Base-by-base conservation (phyloP, 2,888 invertebrate genomes). In the Sphaeridia pumilis region DNA sequence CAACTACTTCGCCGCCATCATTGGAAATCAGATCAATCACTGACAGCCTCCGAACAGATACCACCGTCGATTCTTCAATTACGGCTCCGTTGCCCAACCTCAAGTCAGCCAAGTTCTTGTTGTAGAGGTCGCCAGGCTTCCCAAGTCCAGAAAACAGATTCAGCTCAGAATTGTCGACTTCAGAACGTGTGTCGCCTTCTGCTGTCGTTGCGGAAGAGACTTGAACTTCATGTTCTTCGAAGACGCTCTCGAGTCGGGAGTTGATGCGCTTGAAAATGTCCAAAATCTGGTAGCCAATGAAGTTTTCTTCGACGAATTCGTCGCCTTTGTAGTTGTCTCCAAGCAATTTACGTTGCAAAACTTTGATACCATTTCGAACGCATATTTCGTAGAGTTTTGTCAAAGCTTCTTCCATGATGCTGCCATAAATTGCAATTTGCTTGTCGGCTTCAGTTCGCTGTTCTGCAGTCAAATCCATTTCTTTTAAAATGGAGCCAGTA, bases 321-420 rank as follows among this genome's bases (percentile, higher is more conserved):
- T 28, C 5, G 49, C 24, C 14, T 14, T 50, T 7, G 36, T 54
- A 20, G 43, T 45, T 1, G 21, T 27, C 5, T 27, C 27, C 12
- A 27, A n/a, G n/a, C n/a, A n/a, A n/a, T n/a, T 1, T n/a, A n/a
- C n/a, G n/a, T n/a, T 47, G n/a, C 1, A 46, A 38, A 21, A 52
- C 26, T 41, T 52, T 48, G 21, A 63, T 49, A 7, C 54, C 57
- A 51, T 61, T 63, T 10, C 49, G 49, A 4, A 48, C 46, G 49
- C 58, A 63, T 28, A 64, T 58, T 46, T 60, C 60, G n/a, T 28
- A 53, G 5, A 64, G 49, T 43, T 64, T 64, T 5, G 50, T 35
- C 7, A 52, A 35, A 54, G 59, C 55, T 56, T 63, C 59, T 4
- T 64, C 62, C 61, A 64, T 58, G 22, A 55, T 52, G 1, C 43